phyloP scores from a whole-genome alignment of 1,140 invertebrate genomes.

The Asobara japonica region DNA sequence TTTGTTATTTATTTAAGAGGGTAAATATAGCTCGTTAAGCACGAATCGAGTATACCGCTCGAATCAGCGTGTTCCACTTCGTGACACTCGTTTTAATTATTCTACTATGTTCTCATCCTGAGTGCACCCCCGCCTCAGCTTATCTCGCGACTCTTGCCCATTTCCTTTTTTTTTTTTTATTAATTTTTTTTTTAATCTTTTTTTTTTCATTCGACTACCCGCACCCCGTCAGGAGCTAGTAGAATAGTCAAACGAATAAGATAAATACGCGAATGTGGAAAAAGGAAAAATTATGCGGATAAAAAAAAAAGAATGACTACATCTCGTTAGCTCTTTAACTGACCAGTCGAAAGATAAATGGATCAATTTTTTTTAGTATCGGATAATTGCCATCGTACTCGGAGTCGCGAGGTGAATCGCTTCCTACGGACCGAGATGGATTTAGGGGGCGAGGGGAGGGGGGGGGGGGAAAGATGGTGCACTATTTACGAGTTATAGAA shows the following conservation, averaged over 20 bases:
- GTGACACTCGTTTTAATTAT: conserved; percentile 29
- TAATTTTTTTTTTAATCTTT: background rate
- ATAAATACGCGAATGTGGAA: background rate
- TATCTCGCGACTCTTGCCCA: conserved; percentile 9
- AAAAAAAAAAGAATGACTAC: conserved; percentile 8
- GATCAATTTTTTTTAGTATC: conserved; percentile 13
- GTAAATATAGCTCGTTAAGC: conserved; percentile 5
- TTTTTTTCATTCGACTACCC: background rate
- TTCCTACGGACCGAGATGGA: background rate
- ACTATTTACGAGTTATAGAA: background rate
- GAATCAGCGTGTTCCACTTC: conserved; percentile 27
- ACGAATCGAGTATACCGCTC: background rate
- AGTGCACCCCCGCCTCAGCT: background rate
- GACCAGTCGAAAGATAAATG: conserved; percentile 8
- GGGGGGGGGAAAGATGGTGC: background rate
- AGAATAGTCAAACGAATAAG: background rate
- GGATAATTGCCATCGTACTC: conserved; percentile 12
- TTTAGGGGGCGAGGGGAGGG: background rate
- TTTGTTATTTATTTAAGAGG: background rate
- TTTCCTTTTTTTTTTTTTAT: background rate
- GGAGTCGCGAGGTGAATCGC: background rate
- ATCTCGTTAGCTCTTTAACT: conserved; percentile 25
- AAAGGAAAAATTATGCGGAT: too few species aligned
- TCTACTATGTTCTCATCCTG: conserved; percentile 4
- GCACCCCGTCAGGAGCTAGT: background rate